A percentile compares a stretch with the other conserved stretches of the same genome.
These are phyloP conservation scores for Automeris io DNA, from an alignment of 2,888 invertebrate genomes.

Conservation along the genomic window DNA sequence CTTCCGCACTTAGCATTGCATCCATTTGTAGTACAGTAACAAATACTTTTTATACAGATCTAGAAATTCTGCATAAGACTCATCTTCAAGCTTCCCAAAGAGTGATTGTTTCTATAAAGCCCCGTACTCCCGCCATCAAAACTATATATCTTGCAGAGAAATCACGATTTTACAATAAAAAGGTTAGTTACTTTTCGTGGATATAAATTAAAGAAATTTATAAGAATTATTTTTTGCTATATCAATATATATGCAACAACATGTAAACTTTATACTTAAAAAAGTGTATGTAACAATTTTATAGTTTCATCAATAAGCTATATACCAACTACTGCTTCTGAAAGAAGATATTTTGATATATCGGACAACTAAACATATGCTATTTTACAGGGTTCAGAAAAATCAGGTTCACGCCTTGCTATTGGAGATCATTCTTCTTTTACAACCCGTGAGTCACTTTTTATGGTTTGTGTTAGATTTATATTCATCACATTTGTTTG, in stretches of 20 bases:
- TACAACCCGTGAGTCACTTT: constrained; percentile 41
- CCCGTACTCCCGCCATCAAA: constrained; percentile 48
- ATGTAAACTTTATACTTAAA: too few relatives aligned
- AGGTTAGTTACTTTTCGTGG: constrained; percentile 28
- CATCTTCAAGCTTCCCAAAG: constrained; percentile 39
- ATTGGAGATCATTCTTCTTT: constrained; percentile 60
- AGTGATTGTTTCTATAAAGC: constrained; percentile 55
- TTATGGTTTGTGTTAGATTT: neutral
- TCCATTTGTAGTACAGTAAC: too few relatives aligned
- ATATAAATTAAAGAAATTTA: neutral
- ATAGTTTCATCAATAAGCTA: too few relatives aligned
- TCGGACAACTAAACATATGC: too few relatives aligned
- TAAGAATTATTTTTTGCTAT: neutral
- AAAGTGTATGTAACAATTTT: too few relatives aligned
- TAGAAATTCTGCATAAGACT: constrained; percentile 48
- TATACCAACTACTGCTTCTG: too few relatives aligned
- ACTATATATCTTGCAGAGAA: constrained; percentile 58
- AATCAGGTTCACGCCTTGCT: constrained; percentile 50
- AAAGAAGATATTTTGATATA: too few relatives aligned
- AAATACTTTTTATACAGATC: constrained; percentile 41
- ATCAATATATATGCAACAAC: too few relatives aligned
- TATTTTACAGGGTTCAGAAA: constrained; percentile 44
- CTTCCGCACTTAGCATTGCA: too few relatives aligned
- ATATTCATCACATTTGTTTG: constrained; percentile 8
- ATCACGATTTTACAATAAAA: constrained; percentile 39